Percentiles rank a stretch among this genome's conserved stretches.
Evolutionary conservation across 2,797 vertebrate species (phyloP).

Genomic region (Semotilus atromaculatus): DNA sequence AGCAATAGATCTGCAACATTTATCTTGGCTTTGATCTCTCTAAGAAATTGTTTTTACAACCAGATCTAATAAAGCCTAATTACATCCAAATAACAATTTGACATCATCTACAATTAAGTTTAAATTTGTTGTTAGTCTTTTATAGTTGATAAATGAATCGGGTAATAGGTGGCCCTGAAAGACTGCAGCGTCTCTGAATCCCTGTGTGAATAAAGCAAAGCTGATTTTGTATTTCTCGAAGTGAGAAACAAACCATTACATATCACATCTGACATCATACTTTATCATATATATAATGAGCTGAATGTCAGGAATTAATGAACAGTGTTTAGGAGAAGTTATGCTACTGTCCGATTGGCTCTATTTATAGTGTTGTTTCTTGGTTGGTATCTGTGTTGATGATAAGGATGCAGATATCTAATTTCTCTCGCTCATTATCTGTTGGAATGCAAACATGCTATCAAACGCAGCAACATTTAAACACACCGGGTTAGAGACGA

Average conservation of each 20-base stretch:
- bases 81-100: slow-evolving; percentile 24
- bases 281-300: neutral
- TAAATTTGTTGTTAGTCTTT: slow-evolving; percentile 52
- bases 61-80: slow-evolving; percentile 25
- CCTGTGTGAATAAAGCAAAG: neutral
- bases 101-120: slow-evolving; percentile 35
- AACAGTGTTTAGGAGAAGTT: neutral
- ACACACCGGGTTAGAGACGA: slow-evolving; percentile 55
- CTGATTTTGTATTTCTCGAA: neutral
- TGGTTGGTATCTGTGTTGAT: slow-evolving; percentile 65
- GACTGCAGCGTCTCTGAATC: slow-evolving; percentile 4
- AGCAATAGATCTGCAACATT: slow-evolving; percentile 1
- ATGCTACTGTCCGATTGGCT: slow-evolving; percentile 32
- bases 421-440: slow-evolving; percentile 71
- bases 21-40: slow-evolving; percentile 16
- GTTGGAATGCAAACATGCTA: slow-evolving; percentile 67
- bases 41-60: slow-evolving; percentile 36
- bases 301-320: neutral
- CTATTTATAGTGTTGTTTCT: slow-evolving; percentile 64
- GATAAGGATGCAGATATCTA: slow-evolving; percentile 64
- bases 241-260: neutral
- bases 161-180: slow-evolving; percentile 16
- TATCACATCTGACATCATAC: neutral
- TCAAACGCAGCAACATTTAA: slow-evolving; percentile 62
- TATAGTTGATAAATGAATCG: slow-evolving; percentile 18